Conservation (phyloP, 2,888 invertebrate genomes). For the Zygogramma bicolorata region DNA sequence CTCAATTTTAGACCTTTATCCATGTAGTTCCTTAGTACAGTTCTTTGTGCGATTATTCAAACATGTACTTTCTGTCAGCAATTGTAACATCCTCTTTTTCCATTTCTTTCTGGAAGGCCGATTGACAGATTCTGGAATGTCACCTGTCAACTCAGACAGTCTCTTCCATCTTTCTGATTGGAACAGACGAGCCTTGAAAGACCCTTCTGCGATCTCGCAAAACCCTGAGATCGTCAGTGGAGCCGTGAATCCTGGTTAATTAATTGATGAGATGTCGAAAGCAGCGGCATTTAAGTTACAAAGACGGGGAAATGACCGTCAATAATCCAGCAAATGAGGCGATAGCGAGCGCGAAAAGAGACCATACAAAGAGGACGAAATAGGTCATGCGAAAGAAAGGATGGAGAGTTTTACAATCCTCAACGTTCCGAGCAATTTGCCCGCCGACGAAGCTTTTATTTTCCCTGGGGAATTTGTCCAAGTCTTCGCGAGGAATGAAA, state of each 20-base stretch:
- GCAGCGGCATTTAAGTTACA: conserved; percentile 26
- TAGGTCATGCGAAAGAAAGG: conserved; percentile 22
- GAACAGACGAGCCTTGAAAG: too few relatives aligned
- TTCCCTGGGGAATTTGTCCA: conserved; percentile 64
- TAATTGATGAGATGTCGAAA: conserved; percentile 31
- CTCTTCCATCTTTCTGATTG: too few relatives aligned
- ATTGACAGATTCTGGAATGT: too few relatives aligned
- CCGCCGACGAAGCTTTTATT: conserved; percentile 66
- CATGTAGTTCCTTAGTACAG: too few relatives aligned
- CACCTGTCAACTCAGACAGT: too few relatives aligned
- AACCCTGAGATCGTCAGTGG: not conserved
- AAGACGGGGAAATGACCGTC: conserved; percentile 53
- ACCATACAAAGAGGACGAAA: conserved; percentile 12
- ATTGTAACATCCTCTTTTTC: too few relatives aligned
- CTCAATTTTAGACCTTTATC: too few relatives aligned
- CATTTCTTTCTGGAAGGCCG: too few relatives aligned
- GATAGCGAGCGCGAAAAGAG: conserved; percentile 16
- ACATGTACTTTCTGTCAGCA: too few relatives aligned
- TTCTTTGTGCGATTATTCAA: too few relatives aligned
- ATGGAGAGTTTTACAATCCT: conserved; percentile 34
- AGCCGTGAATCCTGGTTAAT: conserved; percentile 22
- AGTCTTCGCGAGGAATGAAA: conserved; percentile 57
- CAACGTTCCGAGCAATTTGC: conserved; percentile 65
- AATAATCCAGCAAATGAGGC: conserved; percentile 62
- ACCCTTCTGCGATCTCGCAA: too few relatives aligned